Evolutionary conservation across 1,140 invertebrate genomes (phyloP).

Genomic region (Phortica variegata): DNA sequence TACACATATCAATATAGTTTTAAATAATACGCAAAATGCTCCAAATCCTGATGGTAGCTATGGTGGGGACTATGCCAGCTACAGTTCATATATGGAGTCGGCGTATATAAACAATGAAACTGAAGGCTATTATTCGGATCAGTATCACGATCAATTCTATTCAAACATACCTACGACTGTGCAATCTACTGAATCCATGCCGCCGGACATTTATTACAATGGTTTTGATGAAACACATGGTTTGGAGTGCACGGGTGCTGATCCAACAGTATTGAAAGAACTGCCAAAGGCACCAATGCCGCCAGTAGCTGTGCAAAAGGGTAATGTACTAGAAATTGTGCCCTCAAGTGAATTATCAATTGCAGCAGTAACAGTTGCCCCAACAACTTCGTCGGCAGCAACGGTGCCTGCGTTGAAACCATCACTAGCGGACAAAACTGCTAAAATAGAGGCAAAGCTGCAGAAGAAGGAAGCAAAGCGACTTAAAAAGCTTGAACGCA

Average conservation of each 20-base stretch:
- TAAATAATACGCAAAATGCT: too few species aligned
- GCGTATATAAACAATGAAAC: constrained; percentile 35
- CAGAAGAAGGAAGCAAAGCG: not conserved
- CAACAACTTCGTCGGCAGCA: not conserved
- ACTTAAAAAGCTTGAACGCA: not conserved
- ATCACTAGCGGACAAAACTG: constrained; percentile 21
- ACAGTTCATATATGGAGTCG: constrained; percentile 32
- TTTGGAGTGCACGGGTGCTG: constrained; percentile 11
- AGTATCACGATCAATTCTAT: constrained; percentile 19
- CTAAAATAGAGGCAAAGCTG: not conserved
- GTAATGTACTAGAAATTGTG: constrained; percentile 52
- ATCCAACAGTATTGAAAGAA: constrained; percentile 26
- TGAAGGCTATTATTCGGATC: constrained; percentile 28
- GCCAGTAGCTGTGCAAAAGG: constrained; percentile 47
- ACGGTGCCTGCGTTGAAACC: constrained; percentile 13
- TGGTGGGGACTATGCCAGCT: constrained; percentile 20
- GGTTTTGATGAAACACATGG: constrained; percentile 9
- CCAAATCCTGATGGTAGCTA: constrained; percentile 19
- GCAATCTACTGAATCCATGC: not conserved
- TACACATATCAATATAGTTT: constrained; percentile 21
- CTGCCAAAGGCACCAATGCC: constrained; percentile 20
- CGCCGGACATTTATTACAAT: constrained; percentile 17
- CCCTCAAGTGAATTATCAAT: constrained; percentile 18
- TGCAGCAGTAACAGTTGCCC: not conserved
- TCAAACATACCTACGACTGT: constrained; percentile 7